Conservation (phyloP, 2,797 vertebrate species). For the Eulemur mongoz region DNA sequence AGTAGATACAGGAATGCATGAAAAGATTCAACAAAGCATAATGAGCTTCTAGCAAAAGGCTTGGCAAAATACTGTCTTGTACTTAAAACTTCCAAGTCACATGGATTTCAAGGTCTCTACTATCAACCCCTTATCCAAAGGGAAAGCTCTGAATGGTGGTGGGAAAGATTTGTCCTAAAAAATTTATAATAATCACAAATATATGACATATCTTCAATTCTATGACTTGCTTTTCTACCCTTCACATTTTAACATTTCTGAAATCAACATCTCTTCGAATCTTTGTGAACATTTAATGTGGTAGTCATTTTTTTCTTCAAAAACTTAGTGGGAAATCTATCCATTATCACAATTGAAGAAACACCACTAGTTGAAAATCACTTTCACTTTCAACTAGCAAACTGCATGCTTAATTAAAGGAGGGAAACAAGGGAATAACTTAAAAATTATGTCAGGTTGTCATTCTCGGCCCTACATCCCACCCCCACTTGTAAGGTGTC, state of each 20-base stretch:
- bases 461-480: background rate
- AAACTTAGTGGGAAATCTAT: slow-evolving; percentile 13
- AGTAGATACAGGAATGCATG: background rate
- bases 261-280: slow-evolving; percentile 5
- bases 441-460: background rate
- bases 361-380: background rate
- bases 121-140: background rate
- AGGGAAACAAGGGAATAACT: background rate
- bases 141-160: background rate
- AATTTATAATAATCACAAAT: background rate
- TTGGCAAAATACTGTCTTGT: background rate
- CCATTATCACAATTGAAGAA: background rate
- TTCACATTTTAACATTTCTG: slow-evolving; percentile 40
- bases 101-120: background rate
- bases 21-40: background rate
- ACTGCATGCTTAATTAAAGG: background rate
- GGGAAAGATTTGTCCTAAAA: background rate
- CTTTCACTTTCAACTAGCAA: slow-evolving; percentile 25
- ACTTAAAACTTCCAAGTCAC: background rate
- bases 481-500: background rate
- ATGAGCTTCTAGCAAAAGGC: background rate
- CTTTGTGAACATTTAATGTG: background rate
- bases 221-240: background rate
- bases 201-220: background rate
- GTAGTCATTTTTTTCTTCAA: background rate